These are phyloP conservation scores for Betta splendens DNA, from an alignment of 2,797 vertebrate species.

Conservation along the genomic window DNA sequence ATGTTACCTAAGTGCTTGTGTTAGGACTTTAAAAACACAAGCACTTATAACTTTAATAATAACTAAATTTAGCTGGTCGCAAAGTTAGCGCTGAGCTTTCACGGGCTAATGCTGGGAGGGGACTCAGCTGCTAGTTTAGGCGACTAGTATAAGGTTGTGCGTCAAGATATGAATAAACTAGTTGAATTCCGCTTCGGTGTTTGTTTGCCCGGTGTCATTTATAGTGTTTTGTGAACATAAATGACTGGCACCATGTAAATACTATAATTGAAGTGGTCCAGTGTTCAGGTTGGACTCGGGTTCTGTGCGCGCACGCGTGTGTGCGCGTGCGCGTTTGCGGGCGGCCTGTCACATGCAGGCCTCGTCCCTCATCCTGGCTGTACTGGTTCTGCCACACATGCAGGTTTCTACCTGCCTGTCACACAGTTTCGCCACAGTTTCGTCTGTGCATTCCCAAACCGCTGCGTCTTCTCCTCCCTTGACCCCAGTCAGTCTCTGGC, in stretches of 20 bases:
- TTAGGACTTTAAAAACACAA: too few relatives aligned
- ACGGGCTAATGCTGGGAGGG: too few relatives aligned
- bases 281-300: too few relatives aligned
- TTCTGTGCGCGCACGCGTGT: too few relatives aligned
- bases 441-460: constrained; percentile 68
- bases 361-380: constrained; percentile 52
- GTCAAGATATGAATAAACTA: too few relatives aligned
- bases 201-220: neutral
- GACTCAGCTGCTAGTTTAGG: too few relatives aligned
- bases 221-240: neutral
- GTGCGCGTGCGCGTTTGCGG: neutral
- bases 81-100: neutral
- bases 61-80: neutral
- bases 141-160: too few relatives aligned
- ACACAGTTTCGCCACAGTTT: constrained; percentile 79
- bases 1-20: too few relatives aligned
- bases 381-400: constrained; percentile 80
- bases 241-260: too few relatives aligned
- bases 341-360: constrained; percentile 30
- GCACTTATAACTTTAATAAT: too few relatives aligned
- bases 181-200: too few relatives aligned
- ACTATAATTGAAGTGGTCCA: too few relatives aligned
- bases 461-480: constrained; percentile 33
- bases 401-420: constrained; percentile 78
- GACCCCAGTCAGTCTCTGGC: neutral